Evolutionary conservation across 2,888 invertebrate species (phyloP).

Genomic region (Ceramica pisi): DNA sequence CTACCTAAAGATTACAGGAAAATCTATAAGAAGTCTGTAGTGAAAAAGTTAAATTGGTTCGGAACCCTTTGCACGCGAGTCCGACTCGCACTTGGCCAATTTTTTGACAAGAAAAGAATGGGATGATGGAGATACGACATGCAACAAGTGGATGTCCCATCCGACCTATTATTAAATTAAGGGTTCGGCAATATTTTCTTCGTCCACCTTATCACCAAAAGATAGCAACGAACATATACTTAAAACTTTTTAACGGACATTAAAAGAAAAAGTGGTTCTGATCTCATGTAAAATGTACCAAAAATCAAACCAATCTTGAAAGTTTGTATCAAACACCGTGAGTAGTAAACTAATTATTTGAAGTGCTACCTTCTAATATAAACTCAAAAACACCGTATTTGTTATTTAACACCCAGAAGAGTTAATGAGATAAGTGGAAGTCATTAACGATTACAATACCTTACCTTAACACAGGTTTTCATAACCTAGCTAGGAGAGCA

Average conservation of each 20-base stretch:
- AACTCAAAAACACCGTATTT: not conserved
- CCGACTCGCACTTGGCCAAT: no score
- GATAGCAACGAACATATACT: not conserved
- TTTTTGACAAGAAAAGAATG: not conserved
- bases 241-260: not conserved
- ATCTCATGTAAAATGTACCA: no score
- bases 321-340: no score
- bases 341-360: no score
- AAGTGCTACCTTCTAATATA: not conserved
- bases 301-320: no score
- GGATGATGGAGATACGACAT: not conserved
- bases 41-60: no score
- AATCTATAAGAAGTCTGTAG: no score
- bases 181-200: not conserved
- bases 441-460: slow-evolving; percentile 38
- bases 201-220: not conserved
- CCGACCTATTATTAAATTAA: not conserved
- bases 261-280: no score
- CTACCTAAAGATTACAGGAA: no score
- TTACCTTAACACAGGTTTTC: no score
- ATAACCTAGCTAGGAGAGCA: no score
- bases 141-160: slow-evolving; percentile 32
- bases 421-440: slow-evolving; percentile 41
- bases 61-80: no score
- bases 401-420: not conserved